phyloP scores from a whole-genome alignment of 23 tunicate species.

The Trididemnum clinides region DNA sequence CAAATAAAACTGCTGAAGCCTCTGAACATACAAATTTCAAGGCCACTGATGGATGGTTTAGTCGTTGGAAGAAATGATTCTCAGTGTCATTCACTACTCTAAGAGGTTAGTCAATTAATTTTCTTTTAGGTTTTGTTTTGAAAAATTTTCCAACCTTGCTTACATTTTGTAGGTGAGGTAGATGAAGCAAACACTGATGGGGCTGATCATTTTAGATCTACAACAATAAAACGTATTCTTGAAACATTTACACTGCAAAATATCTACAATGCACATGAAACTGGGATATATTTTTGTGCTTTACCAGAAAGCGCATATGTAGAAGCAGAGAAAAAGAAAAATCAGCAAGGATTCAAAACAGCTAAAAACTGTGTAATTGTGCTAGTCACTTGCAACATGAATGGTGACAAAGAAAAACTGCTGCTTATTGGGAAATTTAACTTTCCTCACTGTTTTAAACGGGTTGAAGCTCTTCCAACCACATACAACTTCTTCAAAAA shows the following conservation, averaged over 20 bases:
- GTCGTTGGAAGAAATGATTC: conserved; percentile 31
- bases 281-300: conserved; percentile 18
- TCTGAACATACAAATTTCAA: conserved; percentile 29
- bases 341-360: conserved; percentile 32
- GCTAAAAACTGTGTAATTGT: conserved; percentile 39
- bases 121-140: not conserved
- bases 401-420: conserved; percentile 30
- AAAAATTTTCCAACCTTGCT: not conserved
- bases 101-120: conserved; percentile 20
- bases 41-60: conserved; percentile 41
- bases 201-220: conserved; percentile 25
- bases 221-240: conserved; percentile 27
- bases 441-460: conserved; percentile 29
- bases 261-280: conserved; percentile 37
- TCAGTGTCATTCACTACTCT: conserved; percentile 21
- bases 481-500: conserved; percentile 27
- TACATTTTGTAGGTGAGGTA: conserved; percentile 35
- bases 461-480: conserved; percentile 34
- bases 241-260: conserved; percentile 26
- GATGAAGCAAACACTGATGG: conserved; percentile 28
- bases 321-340: conserved; percentile 35
- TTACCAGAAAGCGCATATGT: conserved; percentile 23
- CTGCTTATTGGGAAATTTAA: conserved; percentile 30
- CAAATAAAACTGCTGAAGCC: conserved; percentile 39
- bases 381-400: conserved; percentile 43